A percentile compares a stretch with the other conserved stretches of the same genome.
Conservation (phyloP, 2,888 invertebrate genomes). For the Orchesella flavescens region DNA sequence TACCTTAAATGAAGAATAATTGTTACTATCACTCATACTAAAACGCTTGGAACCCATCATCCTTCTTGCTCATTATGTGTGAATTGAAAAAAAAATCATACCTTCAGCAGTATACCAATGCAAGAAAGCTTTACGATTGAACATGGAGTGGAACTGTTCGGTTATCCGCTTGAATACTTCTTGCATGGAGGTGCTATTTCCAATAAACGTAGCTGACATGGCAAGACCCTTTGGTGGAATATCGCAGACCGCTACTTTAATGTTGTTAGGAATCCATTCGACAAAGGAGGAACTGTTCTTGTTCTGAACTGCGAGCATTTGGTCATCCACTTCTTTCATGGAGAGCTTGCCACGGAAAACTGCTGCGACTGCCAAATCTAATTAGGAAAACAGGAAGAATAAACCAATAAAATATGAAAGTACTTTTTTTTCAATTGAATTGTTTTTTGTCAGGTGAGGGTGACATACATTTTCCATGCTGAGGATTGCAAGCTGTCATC, state of each 20-base stretch:
- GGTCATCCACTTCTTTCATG: slow-evolving; percentile 90
- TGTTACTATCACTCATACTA: no score
- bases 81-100: no score
- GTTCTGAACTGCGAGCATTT: slow-evolving; percentile 85
- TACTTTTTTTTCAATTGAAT: no score
- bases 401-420: not conserved
- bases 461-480: slow-evolving; percentile 84
- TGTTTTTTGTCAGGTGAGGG: no score
- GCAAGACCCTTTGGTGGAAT: slow-evolving; percentile 85
- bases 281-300: slow-evolving; percentile 73
- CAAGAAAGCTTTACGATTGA: slow-evolving; percentile 78
- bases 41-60: no score
- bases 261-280: slow-evolving; percentile 96
- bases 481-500: slow-evolving; percentile 82
- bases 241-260: slow-evolving; percentile 94
- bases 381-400: not conserved
- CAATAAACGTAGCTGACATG: slow-evolving; percentile 80
- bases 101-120: slow-evolving; percentile 78
- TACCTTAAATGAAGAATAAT: no score
- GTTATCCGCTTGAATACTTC: slow-evolving; percentile 77
- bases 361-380: slow-evolving; percentile 86
- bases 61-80: no score
- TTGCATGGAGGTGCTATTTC: slow-evolving; percentile 78
- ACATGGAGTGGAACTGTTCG: slow-evolving; percentile 79
- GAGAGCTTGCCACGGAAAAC: slow-evolving; percentile 94